phyloP scores from a whole-genome alignment of 2,797 vertebrate genomes.

The Typhlichthys subterraneus region DNA sequence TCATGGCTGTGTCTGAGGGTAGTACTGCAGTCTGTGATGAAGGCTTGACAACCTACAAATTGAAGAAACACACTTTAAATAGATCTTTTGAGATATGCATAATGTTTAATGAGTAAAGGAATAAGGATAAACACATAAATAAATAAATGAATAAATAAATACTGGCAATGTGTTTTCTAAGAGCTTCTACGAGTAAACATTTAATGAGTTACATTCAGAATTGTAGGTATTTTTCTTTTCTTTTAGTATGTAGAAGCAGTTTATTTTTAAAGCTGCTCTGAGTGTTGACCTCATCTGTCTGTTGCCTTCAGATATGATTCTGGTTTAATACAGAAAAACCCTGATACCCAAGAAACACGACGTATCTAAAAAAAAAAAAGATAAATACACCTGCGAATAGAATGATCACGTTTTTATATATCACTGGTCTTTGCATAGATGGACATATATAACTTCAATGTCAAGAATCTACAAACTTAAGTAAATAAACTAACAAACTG shows the following conservation, averaged over 20 bases:
- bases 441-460: too few relatives aligned
- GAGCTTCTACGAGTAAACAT: slow-evolving; percentile 4
- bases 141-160: too few relatives aligned
- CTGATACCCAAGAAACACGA: background rate
- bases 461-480: too few relatives aligned
- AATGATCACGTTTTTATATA: background rate
- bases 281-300: background rate
- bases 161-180: background rate
- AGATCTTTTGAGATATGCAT: slow-evolving; percentile 2
- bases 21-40: slow-evolving; percentile 64
- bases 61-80: slow-evolving; percentile 59
- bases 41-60: slow-evolving; percentile 68
- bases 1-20: slow-evolving; percentile 87
- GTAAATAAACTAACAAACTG: too few relatives aligned
- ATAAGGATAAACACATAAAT: too few relatives aligned
- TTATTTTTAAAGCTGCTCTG: background rate
- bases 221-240: too few relatives aligned
- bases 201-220: background rate
- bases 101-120: background rate
- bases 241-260: too few relatives aligned
- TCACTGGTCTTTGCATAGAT: too few relatives aligned
- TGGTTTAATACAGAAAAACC: background rate
- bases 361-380: background rate
- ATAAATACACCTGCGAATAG: background rate
- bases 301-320: background rate